Conservation (phyloP, 2,888 invertebrate genomes). For the Empis stercorea region DNA sequence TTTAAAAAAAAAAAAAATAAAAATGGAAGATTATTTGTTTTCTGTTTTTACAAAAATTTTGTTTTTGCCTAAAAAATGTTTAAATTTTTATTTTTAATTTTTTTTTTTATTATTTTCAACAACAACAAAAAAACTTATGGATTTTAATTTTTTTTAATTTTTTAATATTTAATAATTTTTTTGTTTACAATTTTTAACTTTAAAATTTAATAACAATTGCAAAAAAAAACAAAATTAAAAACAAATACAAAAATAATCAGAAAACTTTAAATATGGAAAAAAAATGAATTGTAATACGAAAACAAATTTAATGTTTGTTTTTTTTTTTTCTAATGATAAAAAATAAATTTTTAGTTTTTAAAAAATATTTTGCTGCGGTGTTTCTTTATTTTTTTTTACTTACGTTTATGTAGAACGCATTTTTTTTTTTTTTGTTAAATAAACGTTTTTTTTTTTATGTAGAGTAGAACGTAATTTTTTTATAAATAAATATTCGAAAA, state of each 20-base stretch:
- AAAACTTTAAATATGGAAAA: constrained; percentile 17
- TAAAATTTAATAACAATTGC: constrained; percentile 25
- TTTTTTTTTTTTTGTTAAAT: too few species aligned
- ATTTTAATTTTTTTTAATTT: constrained; percentile 28
- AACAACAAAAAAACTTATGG: constrained; percentile 10
- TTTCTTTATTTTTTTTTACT: background rate
- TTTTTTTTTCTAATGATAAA: constrained; percentile 8
- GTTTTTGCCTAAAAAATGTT: constrained; percentile 3
- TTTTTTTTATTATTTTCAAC: too few species aligned
- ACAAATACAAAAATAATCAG: constrained; percentile 6
- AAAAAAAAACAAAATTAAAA: constrained; percentile 13
- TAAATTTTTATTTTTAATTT: too few species aligned
- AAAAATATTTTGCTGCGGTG: too few species aligned
- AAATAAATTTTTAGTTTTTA: background rate
- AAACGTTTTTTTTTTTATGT: too few species aligned
- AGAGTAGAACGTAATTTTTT: too few species aligned
- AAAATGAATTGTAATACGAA: constrained; percentile 20
- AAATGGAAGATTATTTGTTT: constrained; percentile 40
- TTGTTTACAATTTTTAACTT: constrained; percentile 37
- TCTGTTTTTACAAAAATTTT: constrained; percentile 36
- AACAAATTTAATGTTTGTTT: constrained; percentile 12
- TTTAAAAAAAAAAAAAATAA: constrained; percentile 27
- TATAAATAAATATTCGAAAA: too few species aligned
- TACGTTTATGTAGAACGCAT: background rate
- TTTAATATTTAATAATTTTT: constrained; percentile 36